phyloP scores from a whole-genome alignment of 2,888 invertebrate genomes.

The Euclidia mi region DNA sequence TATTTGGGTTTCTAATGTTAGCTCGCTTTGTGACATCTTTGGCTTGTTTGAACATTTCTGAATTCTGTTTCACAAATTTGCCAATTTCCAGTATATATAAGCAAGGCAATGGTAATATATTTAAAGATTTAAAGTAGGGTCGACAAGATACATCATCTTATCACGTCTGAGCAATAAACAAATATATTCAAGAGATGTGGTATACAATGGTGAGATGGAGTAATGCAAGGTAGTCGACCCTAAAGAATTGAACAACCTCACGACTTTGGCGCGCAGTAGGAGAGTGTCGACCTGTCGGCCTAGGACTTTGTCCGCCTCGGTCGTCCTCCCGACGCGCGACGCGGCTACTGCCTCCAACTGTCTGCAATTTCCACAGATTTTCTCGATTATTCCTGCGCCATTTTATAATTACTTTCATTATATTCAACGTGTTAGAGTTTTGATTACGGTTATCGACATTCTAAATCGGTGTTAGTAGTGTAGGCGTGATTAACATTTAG shows the following conservation, averaged over 20 bases:
- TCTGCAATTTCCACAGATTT: slow-evolving; percentile 14
- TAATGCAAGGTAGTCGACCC: slow-evolving; percentile 60
- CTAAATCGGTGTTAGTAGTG: too few species aligned
- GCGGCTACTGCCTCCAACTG: slow-evolving; percentile 36
- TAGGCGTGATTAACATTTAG: too few species aligned
- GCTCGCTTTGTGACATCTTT: too few species aligned
- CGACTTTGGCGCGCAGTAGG: slow-evolving; percentile 61
- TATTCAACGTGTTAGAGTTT: too few species aligned
- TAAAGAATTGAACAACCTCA: slow-evolving; percentile 61
- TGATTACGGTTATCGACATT: too few species aligned
- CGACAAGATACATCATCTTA: too few species aligned
- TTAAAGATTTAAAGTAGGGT: too few species aligned
- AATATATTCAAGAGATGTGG: slow-evolving; percentile 42
- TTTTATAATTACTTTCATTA: not conserved
- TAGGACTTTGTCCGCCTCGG: slow-evolving; percentile 54
- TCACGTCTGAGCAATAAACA: slow-evolving; percentile 42
- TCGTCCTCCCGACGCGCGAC: slow-evolving; percentile 50
- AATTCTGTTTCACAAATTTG: too few species aligned
- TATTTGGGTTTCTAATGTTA: too few species aligned
- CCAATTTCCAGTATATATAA: too few species aligned
- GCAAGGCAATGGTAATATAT: too few species aligned
- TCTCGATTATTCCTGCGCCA: not conserved
- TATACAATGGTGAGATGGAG: slow-evolving; percentile 42
- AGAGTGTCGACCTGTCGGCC: slow-evolving; percentile 64
- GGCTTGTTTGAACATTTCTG: too few species aligned